Base-by-base conservation (phyloP, 2,797 vertebrate species). In the Phrynocephalus guinanensis region DNA sequence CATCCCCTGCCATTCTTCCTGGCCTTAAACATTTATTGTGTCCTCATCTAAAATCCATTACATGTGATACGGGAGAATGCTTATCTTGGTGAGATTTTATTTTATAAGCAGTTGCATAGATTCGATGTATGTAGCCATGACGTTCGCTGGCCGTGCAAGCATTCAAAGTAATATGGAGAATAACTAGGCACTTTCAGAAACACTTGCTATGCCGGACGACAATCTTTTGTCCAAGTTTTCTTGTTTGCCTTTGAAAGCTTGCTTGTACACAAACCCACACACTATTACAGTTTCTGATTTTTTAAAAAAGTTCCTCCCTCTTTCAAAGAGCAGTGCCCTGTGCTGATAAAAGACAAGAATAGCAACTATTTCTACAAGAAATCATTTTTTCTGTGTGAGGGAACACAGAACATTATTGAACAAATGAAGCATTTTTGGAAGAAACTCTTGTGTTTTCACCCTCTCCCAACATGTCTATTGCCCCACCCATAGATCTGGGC, bases 191-290 rank as follows among this genome's bases (percentile, higher is more conserved):
- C 38, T 88, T 87, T 24, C n/a, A 87, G 33, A 91, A 93, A 92
- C 88, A 22, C 44, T 89, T 7, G 2, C 87, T 86, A 33, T 91
- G 79, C 48, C 81, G 89, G 82, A 87, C 22, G 3, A 16, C 63
- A 70, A 28, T 77, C 83, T 90, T 28, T 90, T 88, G 20, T n/a
- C 50, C 81, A 83, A n/a, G 30, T 72, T 91, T 92, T 91, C 75
- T 30, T 72, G 89, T 89, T 93, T 90, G 83, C 87, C 92, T 94
- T 85, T 93, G 80, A 92, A 94, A 94, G 83, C 76, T 86, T 91
- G n/a, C 66, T 20, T 48, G 20, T 10, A 5, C 30, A 84, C 10
- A 76, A 11, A 76, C 38, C 6, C 76, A 60, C 77, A 76, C 10
- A 77, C 38, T 33, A 5, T 28, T 86, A 73, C 30, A 6, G 22